phyloP scores from a whole-genome alignment of 2,797 vertebrate genomes.

The Pampus argenteus region DNA sequence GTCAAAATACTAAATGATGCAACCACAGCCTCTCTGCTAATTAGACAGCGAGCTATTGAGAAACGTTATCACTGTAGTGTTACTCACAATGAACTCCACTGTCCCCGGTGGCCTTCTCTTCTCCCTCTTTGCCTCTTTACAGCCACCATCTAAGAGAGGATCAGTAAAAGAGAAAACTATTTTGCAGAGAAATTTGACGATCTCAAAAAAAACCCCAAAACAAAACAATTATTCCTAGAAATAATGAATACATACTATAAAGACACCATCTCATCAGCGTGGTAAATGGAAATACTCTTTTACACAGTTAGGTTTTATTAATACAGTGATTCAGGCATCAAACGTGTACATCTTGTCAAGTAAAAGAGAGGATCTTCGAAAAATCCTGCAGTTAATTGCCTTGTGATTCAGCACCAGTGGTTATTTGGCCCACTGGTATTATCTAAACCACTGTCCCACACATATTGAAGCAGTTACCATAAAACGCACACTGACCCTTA shows the following conservation, averaged over 20 bases:
- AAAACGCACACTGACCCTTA: conserved; percentile 53
- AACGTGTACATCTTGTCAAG: background rate
- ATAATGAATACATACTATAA: background rate
- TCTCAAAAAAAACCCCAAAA: conserved; percentile 1
- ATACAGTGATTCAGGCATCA: background rate
- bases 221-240: background rate
- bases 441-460: conserved; percentile 23
- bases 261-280: background rate
- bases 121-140: conserved; percentile 90
- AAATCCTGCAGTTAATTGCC: background rate
- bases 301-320: no score
- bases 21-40: background rate
- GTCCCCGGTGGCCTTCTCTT: conserved; percentile 93
- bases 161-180: conserved; percentile 24
- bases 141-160: conserved; percentile 84
- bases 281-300: background rate
- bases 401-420: conserved; percentile 22
- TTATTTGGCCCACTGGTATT: conserved; percentile 21
- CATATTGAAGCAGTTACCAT: conserved; percentile 43
- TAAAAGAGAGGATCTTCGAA: background rate
- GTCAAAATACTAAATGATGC: background rate
- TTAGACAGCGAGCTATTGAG: background rate
- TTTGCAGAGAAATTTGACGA: background rate
- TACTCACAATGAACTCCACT: conserved; percentile 92
- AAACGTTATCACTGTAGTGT: background rate